Evolutionary conservation across 2,797 vertebrate species (phyloP).

Genomic region (Notoglanidium macrostoma): DNA sequence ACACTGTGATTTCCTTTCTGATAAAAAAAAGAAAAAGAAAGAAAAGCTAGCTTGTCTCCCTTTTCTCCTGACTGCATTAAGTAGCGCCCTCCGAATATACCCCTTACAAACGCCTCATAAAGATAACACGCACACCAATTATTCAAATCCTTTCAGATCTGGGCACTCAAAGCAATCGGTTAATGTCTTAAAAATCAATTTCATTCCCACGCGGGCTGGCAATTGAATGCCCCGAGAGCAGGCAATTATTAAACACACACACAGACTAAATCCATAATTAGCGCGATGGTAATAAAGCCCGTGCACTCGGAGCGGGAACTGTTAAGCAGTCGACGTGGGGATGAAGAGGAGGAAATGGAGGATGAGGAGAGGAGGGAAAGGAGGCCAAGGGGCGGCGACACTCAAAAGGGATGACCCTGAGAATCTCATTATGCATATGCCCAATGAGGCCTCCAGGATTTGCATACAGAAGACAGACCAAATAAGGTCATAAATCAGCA

Average conservation of each 20-base stretch:
- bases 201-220: conserved; percentile 72
- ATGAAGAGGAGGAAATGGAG: conserved; percentile 45
- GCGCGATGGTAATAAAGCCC: conserved; percentile 73
- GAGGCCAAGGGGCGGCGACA: conserved; percentile 67
- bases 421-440: conserved; percentile 82
- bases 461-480: conserved; percentile 84
- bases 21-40: not conserved
- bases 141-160: conserved; percentile 83
- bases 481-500: conserved; percentile 85
- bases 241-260: conserved; percentile 81
- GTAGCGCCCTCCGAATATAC: conserved; percentile 31
- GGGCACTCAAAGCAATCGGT: conserved; percentile 79
- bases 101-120: conserved; percentile 60
- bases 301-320: conserved; percentile 69
- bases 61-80: conserved; percentile 7
- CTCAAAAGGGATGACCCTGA: conserved; percentile 80
- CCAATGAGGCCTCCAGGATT: conserved; percentile 77
- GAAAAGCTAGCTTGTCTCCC: not conserved
- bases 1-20: not conserved
- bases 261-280: conserved; percentile 79
- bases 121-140: conserved; percentile 81
- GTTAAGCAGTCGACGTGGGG: conserved; percentile 58
- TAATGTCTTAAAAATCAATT: conserved; percentile 84
- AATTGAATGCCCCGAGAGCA: conserved; percentile 81
- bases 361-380: conserved; percentile 17